These are phyloP conservation scores for Diogma glabrata DNA, from an alignment of 2,888 invertebrate species.

Conservation along the genomic window DNA sequence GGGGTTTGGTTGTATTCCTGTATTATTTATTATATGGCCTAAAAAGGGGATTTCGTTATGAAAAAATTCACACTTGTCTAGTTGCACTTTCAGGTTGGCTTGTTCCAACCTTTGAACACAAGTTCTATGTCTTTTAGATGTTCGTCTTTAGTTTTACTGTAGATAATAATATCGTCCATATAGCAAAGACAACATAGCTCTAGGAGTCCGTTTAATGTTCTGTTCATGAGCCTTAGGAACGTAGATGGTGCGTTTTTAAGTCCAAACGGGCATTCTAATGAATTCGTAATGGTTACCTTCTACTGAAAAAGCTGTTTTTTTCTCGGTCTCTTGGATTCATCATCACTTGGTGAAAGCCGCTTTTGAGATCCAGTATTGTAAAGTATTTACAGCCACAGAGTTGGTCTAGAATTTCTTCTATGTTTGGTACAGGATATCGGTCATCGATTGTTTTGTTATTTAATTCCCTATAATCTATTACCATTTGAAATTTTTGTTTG, in stretches of 20 bases:
- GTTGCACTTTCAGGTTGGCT: too few species aligned
- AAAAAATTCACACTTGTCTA: too few species aligned
- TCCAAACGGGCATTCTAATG: too few species aligned
- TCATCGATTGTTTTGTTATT: neutral
- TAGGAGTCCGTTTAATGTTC: neutral
- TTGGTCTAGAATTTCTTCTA: neutral
- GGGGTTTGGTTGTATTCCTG: too few species aligned
- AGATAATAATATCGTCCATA: slow-evolving; percentile 11
- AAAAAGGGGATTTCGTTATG: slow-evolving; percentile 1
- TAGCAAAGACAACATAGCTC: slow-evolving; percentile 1
- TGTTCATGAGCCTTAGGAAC: too few species aligned
- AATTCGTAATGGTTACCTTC: neutral
- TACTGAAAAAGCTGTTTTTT: neutral
- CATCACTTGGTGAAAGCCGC: slow-evolving; percentile 3
- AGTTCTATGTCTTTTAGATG: neutral
- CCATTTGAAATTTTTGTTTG: neutral
- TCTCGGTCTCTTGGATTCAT: neutral
- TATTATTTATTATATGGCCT: neutral
- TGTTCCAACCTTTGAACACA: neutral
- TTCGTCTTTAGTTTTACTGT: neutral
- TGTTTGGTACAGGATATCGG: neutral
- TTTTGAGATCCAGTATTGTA: slow-evolving; percentile 3
- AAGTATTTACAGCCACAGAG: slow-evolving; percentile 8
- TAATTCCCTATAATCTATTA: neutral
- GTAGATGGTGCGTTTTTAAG: too few species aligned